Percentiles rank a stretch among this genome's conserved stretches.
These are phyloP conservation scores for Sarcophaga subvicina DNA, from an alignment of 2,888 invertebrate genomes.

Conservation along the genomic window DNA sequence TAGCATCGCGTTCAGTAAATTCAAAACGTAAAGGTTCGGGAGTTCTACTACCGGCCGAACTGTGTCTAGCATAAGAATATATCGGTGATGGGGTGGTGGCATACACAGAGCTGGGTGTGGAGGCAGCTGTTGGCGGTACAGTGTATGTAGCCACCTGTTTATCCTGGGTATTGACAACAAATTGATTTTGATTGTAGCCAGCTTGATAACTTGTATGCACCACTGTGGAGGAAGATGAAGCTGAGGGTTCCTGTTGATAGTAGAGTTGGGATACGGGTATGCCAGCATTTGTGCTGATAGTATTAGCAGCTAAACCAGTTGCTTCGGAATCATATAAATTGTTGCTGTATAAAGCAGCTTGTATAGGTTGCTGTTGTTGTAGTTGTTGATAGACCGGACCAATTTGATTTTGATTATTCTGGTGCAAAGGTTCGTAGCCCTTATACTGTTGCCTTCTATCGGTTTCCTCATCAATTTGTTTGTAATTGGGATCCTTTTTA, in stretches of 20 bases:
- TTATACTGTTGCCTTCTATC: slow-evolving; percentile 72
- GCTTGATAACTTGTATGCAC: slow-evolving; percentile 78
- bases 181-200: slow-evolving; percentile 76
- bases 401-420: neutral
- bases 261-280: slow-evolving; percentile 73
- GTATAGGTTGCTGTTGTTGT: slow-evolving; percentile 5
- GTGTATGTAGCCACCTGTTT: slow-evolving; percentile 77
- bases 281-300: slow-evolving; percentile 46
- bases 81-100: slow-evolving; percentile 55
- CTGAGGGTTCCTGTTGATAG: slow-evolving; percentile 73
- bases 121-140: slow-evolving; percentile 8
- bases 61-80: slow-evolving; percentile 71
- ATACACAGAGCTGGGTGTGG: slow-evolving; percentile 58
- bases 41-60: slow-evolving; percentile 71
- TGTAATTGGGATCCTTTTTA: slow-evolving; percentile 78
- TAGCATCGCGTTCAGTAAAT: slow-evolving; percentile 80
- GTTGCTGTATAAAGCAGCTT: too few species aligned
- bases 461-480: slow-evolving; percentile 74
- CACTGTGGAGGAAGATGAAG: slow-evolving; percentile 70
- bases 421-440: slow-evolving; percentile 19
- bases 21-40: slow-evolving; percentile 79
- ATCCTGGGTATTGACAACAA: slow-evolving; percentile 78
- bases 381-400: slow-evolving; percentile 20
- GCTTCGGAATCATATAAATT: neutral
- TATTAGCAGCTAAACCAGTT: slow-evolving; percentile 27